These are phyloP conservation scores for Pterostichus niger DNA, from an alignment of 2,888 invertebrate species.

Conservation along the genomic window DNA sequence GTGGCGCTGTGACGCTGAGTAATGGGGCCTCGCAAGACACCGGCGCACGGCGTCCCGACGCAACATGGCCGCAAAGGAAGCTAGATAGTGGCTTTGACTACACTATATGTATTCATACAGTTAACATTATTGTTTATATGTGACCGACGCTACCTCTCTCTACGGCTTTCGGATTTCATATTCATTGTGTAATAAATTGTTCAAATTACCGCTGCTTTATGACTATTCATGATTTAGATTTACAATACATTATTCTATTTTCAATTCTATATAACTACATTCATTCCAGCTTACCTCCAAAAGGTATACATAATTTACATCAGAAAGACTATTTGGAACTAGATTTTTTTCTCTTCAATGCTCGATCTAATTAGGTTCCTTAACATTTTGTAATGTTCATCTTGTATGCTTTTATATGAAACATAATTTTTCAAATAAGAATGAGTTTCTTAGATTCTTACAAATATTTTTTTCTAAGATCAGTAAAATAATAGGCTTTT, in stretches of 20 bases:
- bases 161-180: slow-evolving; percentile 23
- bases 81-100: slow-evolving; percentile 9
- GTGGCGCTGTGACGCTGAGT: slow-evolving; percentile 37
- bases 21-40: slow-evolving; percentile 46
- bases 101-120: background rate
- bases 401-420: too few species aligned
- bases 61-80: slow-evolving; percentile 53
- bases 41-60: slow-evolving; percentile 40
- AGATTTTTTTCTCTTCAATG: too few species aligned
- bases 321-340: too few species aligned
- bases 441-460: too few species aligned
- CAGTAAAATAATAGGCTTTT: too few species aligned
- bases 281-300: too few species aligned
- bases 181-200: slow-evolving; percentile 45
- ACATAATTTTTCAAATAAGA: too few species aligned
- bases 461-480: too few species aligned
- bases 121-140: slow-evolving; percentile 52
- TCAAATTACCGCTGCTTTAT: slow-evolving; percentile 14
- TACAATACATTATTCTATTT: slow-evolving; percentile 20
- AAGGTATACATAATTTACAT: too few species aligned
- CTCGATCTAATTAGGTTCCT: too few species aligned
- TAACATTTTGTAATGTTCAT: too few species aligned
- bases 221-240: slow-evolving; percentile 32
- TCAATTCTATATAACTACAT: background rate
- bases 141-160: background rate